phyloP scores from a whole-genome alignment of 2,888 invertebrate genomes.

The Oxyteleia sp. region DNA sequence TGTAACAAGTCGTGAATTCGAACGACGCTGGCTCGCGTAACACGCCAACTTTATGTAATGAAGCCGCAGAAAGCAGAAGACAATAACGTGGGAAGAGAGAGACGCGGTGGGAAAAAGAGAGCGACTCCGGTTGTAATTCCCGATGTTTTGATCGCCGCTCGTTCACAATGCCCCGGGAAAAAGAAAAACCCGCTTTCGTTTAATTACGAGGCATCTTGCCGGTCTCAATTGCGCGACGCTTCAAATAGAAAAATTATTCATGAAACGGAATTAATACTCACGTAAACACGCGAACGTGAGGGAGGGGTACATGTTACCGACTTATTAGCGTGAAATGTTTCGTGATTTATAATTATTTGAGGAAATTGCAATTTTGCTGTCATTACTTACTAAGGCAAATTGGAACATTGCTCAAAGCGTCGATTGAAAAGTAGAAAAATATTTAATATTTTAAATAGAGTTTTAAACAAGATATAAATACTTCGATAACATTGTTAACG shows the following conservation, averaged over 20 bases:
- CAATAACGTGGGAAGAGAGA: conserved; percentile 55
- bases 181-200: conserved; percentile 50
- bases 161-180: conserved; percentile 49
- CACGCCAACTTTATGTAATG: conserved; percentile 65
- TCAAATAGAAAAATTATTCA: conserved; percentile 46
- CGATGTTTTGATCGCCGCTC: conserved; percentile 64
- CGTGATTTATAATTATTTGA: no score
- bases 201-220: conserved; percentile 49
- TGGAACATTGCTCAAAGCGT: no score
- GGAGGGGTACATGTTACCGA: no score
- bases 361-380: no score
- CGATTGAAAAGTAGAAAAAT: no score
- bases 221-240: conserved; percentile 29
- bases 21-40: conserved; percentile 41
- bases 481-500: no score
- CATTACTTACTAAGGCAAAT: no score
- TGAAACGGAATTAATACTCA: background rate
- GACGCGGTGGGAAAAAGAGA: conserved; percentile 40
- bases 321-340: no score
- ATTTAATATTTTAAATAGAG: no score
- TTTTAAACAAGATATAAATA: no score
- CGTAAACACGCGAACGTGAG: conserved; percentile 2
- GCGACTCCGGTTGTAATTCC: conserved; percentile 49
- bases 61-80: conserved; percentile 63
- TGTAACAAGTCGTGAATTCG: conserved; percentile 57